A percentile compares a stretch with the other conserved stretches of the same genome.
phyloP scores from a whole-genome alignment of 2,113 vertebrate species.

The Puffinus mauretanicus region DNA sequence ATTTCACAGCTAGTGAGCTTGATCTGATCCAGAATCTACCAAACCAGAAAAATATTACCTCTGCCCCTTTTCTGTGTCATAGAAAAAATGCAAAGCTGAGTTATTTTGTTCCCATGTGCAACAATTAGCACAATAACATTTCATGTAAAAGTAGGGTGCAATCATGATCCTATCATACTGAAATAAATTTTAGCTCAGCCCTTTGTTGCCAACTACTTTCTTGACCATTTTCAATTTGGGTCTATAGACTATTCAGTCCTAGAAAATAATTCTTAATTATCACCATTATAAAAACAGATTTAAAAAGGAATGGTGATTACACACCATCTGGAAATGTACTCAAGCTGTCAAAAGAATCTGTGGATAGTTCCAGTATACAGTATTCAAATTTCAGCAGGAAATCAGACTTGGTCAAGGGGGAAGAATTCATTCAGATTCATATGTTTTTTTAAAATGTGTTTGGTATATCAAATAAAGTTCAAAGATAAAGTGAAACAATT shows the following conservation, averaged over 20 bases:
- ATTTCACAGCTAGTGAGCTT: neutral
- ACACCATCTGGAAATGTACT: constrained; percentile 54
- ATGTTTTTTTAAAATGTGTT: neutral
- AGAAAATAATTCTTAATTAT: constrained; percentile 68
- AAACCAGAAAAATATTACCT: neutral
- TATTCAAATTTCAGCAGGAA: constrained; percentile 50
- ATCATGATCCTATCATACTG: neutral
- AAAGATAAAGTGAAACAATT: constrained; percentile 19
- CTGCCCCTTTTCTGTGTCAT: neutral
- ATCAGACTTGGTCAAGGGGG: constrained; percentile 25
- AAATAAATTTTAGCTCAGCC: constrained; percentile 20
- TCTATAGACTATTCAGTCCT: neutral
- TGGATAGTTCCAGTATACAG: neutral
- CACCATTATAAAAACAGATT: constrained; percentile 64
- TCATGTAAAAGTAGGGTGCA: neutral
- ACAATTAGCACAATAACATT: neutral
- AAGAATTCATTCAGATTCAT: constrained; percentile 31
- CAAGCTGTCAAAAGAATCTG: constrained; percentile 64
- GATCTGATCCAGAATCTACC: neutral
- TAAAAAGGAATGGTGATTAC: constrained; percentile 64
- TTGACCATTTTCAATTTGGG: constrained; percentile 37
- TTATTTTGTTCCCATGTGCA: neutral
- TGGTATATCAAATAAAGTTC: constrained; percentile 33
- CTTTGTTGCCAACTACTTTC: constrained; percentile 16
- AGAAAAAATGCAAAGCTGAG: neutral